Evolutionary conservation across 2,797 vertebrate genomes (phyloP), one percentile per base, ranked within the genome.

Genomic region (Lycodopsis pacificus): DNA sequence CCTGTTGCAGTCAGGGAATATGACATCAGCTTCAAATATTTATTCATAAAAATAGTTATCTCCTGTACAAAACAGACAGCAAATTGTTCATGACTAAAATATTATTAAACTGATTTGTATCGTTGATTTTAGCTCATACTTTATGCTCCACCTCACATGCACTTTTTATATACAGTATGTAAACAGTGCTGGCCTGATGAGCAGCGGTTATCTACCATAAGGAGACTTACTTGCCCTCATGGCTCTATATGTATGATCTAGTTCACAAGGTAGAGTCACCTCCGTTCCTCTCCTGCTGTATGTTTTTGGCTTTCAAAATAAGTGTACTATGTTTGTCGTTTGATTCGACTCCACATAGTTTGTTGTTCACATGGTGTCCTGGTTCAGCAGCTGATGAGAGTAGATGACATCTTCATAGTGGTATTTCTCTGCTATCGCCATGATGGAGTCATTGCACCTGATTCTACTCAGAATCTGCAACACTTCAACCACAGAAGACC

Each of bases 391-490:
- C 83, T 94, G 93, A 40, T 93, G 83, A 66, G 92, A 79, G 70
- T 95, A 91, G 78, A 95, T 89, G 73, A 94, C 88, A 53, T 96
- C 95, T 81, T 96, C 92, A 76, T 96, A 95, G 75, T 94, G 91
- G 71, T 96, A 92, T 78, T 97, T 95, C 59, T 95, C 91, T 72
- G 94, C 91, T 70, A 98, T 79, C 36, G 92, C 86, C 86, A 95
- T 91, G 46, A 96, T 95, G 17, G 94, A 87, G 72, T 88, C 90
- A 64, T 96, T 77, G 85, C 96, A 96, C 84, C 95, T 94, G 78
- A 98, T 91, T 86, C 86, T 94, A 84, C 96, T 86, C 76, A 99
- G 82, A 85, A 98, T 87, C 82, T 93, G 91, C 75, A 98, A 88
- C 74, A 97, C 83, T 84, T 96, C 95, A 79, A 88, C 71, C 75